A percentile compares a stretch with the other conserved stretches of the same genome.
These are phyloP conservation scores for Cantharis rufa DNA, from an alignment of 2,888 invertebrate genomes.

Conservation along the genomic window DNA sequence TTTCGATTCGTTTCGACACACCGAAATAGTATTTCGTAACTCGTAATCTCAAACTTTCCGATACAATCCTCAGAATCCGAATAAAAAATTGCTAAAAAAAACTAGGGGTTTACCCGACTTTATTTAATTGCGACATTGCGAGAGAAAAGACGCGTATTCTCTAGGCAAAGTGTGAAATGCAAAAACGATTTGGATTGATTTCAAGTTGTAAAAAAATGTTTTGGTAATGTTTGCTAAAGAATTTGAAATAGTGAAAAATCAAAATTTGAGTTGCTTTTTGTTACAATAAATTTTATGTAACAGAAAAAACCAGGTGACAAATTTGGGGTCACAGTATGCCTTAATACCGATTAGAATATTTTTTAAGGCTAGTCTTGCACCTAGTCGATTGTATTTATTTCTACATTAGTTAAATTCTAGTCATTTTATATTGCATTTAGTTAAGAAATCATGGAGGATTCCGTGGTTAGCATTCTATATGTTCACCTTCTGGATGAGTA, in stretches of 20 bases:
- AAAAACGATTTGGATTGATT: not conserved
- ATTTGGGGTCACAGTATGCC: slow-evolving; percentile 53
- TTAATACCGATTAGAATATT: slow-evolving; percentile 47
- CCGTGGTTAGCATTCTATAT: slow-evolving; percentile 22
- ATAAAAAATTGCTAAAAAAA: too few relatives aligned
- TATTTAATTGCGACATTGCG: too few relatives aligned
- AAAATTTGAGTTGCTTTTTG: not conserved
- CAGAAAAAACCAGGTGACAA: slow-evolving; percentile 47
- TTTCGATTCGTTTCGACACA: not conserved
- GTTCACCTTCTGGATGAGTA: slow-evolving; percentile 29
- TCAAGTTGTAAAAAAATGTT: not conserved
- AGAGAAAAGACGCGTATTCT: too few relatives aligned
- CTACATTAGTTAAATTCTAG: slow-evolving; percentile 47
- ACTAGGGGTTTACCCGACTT: too few relatives aligned
- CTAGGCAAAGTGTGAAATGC: not conserved
- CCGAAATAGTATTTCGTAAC: not conserved
- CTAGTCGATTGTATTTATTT: slow-evolving; percentile 45
- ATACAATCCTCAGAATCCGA: too few relatives aligned
- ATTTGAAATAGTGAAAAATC: not conserved
- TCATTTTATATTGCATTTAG: slow-evolving; percentile 42
- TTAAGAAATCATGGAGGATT: slow-evolving; percentile 28
- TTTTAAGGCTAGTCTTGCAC: slow-evolving; percentile 53
- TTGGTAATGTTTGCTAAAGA: slow-evolving; percentile 16
- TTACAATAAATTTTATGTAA: slow-evolving; percentile 35
- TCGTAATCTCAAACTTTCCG: too few relatives aligned